A percentile compares a stretch with the other conserved stretches of the same genome.
Conservation (phyloP, 1,140 invertebrate species). For the Radopholus similis region DNA sequence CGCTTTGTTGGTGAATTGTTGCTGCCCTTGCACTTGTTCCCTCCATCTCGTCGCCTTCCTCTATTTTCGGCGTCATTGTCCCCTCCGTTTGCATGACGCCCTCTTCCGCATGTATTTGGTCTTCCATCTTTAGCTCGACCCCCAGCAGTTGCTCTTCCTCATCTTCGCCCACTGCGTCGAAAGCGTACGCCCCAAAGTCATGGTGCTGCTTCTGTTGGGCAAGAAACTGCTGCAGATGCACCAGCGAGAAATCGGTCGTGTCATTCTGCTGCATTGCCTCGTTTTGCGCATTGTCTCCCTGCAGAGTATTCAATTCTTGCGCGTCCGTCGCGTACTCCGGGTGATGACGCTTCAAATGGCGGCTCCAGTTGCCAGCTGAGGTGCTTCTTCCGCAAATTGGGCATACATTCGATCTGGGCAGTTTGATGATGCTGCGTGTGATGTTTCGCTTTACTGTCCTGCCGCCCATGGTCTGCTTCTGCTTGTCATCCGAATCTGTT, state of each 20-base stretch:
- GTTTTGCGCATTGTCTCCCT: background rate
- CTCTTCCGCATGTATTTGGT: background rate
- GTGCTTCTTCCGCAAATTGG: background rate
- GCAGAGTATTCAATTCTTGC: background rate
- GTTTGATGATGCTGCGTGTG: background rate
- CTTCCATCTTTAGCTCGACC: background rate
- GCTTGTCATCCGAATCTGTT: background rate
- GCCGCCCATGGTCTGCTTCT: background rate
- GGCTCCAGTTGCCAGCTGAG: constrained; percentile 16
- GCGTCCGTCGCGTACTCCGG: constrained; percentile 6
- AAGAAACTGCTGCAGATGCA: background rate
- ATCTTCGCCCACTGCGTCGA: background rate
- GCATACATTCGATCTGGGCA: constrained; percentile 11
- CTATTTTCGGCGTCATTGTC: background rate
- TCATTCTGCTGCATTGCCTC: background rate
- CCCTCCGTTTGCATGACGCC: background rate
- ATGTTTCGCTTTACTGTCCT: background rate
- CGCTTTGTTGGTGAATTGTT: too few relatives aligned
- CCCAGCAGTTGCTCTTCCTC: background rate
- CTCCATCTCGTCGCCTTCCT: background rate
- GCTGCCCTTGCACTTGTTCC: background rate
- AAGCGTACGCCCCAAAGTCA: constrained; percentile 6
- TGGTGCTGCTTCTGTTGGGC: background rate
- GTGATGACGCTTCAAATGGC: constrained; percentile 12
- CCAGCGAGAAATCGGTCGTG: background rate